Conservation (phyloP, 2,888 invertebrate species). For the Abrostola tripartita region DNA sequence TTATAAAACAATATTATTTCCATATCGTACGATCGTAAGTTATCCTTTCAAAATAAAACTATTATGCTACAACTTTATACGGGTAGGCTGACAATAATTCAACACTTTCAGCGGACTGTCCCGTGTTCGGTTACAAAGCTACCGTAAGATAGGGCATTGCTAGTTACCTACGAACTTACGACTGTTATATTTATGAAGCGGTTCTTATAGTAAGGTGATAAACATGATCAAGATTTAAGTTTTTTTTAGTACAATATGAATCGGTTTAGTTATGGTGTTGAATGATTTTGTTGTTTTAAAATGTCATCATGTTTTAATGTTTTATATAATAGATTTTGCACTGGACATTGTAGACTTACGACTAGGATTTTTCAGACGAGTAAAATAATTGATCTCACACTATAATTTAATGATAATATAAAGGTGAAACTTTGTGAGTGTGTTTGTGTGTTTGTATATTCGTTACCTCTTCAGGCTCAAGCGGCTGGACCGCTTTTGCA, state of each 20-base stretch:
- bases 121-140: slow-evolving; percentile 50
- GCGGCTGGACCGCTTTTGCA: no score
- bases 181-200: slow-evolving; percentile 22
- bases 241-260: background rate
- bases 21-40: slow-evolving; percentile 69
- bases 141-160: slow-evolving; percentile 32
- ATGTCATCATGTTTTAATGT: no score
- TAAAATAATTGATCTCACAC: no score
- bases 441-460: no score
- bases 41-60: slow-evolving; percentile 67
- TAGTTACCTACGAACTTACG: slow-evolving; percentile 21
- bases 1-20: slow-evolving; percentile 60
- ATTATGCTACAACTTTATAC: slow-evolving; percentile 71
- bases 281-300: no score
- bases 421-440: no score
- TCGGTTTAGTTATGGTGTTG: slow-evolving; percentile 26
- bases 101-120: slow-evolving; percentile 49
- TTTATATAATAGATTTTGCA: no score
- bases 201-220: background rate
- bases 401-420: no score
- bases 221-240: no score
- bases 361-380: no score
- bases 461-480: no score
- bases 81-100: slow-evolving; percentile 57
- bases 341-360: no score